Evolutionary conservation across 2,888 invertebrate species (phyloP), one percentile per base, ranked within the genome.

Genomic region (Mythimna impura): DNA sequence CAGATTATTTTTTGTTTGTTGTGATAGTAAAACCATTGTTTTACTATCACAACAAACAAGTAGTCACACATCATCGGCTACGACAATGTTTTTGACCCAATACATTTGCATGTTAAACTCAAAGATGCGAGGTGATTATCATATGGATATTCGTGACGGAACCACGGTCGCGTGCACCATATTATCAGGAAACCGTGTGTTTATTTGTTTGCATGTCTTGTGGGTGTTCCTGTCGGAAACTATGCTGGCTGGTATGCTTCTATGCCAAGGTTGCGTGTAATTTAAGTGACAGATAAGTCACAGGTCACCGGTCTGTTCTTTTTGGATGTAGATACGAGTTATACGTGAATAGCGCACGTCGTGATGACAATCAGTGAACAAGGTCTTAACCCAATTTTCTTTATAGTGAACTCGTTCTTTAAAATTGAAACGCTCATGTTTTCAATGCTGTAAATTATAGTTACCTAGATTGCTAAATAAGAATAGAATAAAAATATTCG

Each of bases 201-300:
- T 36, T 80, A 54, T 70, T 69, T 80, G 60, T 83, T 83, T 57
- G 83, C 74, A 69, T 80, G 80, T 66, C 55, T 80, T 12, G 58
- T 34, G 36, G 50, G 30, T 25, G 69, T 80, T 80, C 74, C 67
- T 83, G 43, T 63, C 61, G 68, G 80, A 66, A 73, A 73, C 54
- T 52, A 14, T 30, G 50, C 50, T n/a, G 50, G 50, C 20, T n/a
- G 40, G 57, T 34, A 36, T 20, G n/a, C 34, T 14, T 68, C 34
- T 72, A 55, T 63, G 80, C 83, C 80, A 80, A 73, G 80, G 80
- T 73, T 68, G 9, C 57, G 43, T 47, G 12, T 52, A 40, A 36
- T 17, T 9, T 10, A 12, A 6, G 43, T 12, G 14, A 12, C 47
- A 47, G 17, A 40, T 30, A 73, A 25, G 22, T 3, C 12, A 43